Base-by-base conservation (phyloP, 2,888 invertebrate species). In the Drosophila barbarae region DNA sequence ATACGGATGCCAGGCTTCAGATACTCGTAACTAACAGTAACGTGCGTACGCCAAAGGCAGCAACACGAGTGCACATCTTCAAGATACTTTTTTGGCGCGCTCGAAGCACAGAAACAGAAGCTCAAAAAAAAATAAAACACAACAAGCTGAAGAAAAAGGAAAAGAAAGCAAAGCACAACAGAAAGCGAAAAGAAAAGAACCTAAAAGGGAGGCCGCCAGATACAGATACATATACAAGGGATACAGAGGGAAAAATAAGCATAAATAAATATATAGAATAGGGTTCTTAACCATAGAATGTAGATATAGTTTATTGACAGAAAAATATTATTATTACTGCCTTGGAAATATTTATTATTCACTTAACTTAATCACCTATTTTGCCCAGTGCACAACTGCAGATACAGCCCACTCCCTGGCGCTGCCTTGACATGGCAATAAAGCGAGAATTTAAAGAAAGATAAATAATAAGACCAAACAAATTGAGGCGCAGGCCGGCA, bases 1-100 rank as follows among this genome's bases (percentile, higher is more conserved):
- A 41, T 56, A 54, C 55, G 32, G 13, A 21, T 30, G 30, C 46
- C 46, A 21, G 46, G 46, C 46, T 47, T 15, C 36, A 50, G 49
- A 49, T 53, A 49, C 72, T 74, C 75, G 85, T 74, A 74, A 74
- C 77, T 87, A 86, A 86, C 86, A 81, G 87, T 87, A 86, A 74
- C 82, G 74, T 87, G 86, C 79, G 86, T 86, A 85, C 75, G 69
- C 71, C 59, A 70, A 67, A 59, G 52, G 55, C 63, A 67, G 55
- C 38, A 32, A 52, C 63, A 67, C 41, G 67, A 69, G 60, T 56
- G 57, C 53, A 55, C 53, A 65, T 53, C 68, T 30, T 49, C 26
- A 44, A 28, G 46, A 71, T 36, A 76, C 42, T 78, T 81, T 58
- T 66, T 78, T 78, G 80, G 78, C 82, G 78, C 79, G 78, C 82